Conservation (phyloP, 2,888 invertebrate genomes). For the Listrodromus nycthemerus region DNA sequence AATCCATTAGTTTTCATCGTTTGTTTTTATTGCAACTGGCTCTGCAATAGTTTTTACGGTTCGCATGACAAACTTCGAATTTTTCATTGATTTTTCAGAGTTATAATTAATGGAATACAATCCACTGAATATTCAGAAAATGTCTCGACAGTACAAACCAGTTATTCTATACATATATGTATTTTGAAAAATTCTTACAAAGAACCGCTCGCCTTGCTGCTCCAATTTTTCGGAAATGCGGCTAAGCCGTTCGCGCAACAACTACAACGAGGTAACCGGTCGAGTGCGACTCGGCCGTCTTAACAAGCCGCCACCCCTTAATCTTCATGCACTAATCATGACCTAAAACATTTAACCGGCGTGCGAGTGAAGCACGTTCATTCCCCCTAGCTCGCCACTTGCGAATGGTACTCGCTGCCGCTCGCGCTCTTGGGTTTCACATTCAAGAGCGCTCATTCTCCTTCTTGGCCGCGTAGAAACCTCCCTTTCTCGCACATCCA, state of each 20-base stretch:
- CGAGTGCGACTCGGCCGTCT: constrained; percentile 51
- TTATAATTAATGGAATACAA: too few species aligned
- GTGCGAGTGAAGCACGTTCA: constrained; percentile 52
- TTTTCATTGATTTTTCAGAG: too few species aligned
- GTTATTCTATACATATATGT: neutral
- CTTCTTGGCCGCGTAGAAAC: constrained; percentile 16
- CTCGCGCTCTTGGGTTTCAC: constrained; percentile 43
- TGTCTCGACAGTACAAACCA: neutral
- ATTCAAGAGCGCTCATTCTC: constrained; percentile 39
- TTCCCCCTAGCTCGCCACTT: constrained; percentile 58
- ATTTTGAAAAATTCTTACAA: neutral
- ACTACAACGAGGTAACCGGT: constrained; percentile 45
- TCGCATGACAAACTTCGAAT: too few species aligned
- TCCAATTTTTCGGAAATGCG: constrained; percentile 24
- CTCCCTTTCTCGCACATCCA: constrained; percentile 42
- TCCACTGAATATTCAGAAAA: neutral
- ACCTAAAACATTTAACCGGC: constrained; percentile 74
- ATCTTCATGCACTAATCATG: constrained; percentile 78
- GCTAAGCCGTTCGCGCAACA: constrained; percentile 27
- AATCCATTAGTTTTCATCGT: neutral
- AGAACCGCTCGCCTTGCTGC: constrained; percentile 7
- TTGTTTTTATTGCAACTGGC: too few species aligned
- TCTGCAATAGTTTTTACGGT: too few species aligned
- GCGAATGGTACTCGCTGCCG: constrained; percentile 35
- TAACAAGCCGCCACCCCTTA: constrained; percentile 69